Conservation (phyloP, 1,140 invertebrate species). For the Sitobion miscanthi region DNA sequence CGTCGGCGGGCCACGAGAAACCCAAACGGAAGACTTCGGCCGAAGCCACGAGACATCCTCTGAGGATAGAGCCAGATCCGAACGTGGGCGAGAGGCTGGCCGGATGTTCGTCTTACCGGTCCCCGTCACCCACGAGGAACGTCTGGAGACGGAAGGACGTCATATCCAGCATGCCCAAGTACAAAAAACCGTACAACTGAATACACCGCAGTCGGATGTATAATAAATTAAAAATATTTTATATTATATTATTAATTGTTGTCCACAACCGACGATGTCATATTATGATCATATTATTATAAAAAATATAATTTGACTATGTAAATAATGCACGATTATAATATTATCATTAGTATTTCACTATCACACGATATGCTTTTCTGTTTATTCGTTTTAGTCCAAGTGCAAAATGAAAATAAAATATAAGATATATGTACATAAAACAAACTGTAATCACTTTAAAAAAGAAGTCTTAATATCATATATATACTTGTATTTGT, state of each 20-base stretch:
- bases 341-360: not conserved
- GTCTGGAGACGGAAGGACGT: conserved; percentile 79
- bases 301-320: not conserved
- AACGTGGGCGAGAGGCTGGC: conserved; percentile 42
- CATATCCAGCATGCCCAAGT: conserved; percentile 76
- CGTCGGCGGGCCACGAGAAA: conserved; percentile 62
- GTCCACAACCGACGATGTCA: not conserved
- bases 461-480: not conserved
- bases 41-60: conserved; percentile 69
- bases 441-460: not conserved
- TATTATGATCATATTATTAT: not conserved
- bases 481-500: not conserved
- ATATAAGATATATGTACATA: not conserved
- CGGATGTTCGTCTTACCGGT: conserved; percentile 38
- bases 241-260: too few species aligned
- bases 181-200: conserved; percentile 53
- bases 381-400: not conserved
- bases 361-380: not conserved
- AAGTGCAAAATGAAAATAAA: not conserved
- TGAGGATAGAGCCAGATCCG: conserved; percentile 65
- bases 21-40: conserved; percentile 70
- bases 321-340: not conserved
- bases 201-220: not conserved
- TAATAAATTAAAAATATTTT: not conserved
- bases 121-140: conserved; percentile 57